phyloP scores from a whole-genome alignment of 37 sponge, comb jelly and placozoan genomes.

The Ephydatia muelleri region DNA sequence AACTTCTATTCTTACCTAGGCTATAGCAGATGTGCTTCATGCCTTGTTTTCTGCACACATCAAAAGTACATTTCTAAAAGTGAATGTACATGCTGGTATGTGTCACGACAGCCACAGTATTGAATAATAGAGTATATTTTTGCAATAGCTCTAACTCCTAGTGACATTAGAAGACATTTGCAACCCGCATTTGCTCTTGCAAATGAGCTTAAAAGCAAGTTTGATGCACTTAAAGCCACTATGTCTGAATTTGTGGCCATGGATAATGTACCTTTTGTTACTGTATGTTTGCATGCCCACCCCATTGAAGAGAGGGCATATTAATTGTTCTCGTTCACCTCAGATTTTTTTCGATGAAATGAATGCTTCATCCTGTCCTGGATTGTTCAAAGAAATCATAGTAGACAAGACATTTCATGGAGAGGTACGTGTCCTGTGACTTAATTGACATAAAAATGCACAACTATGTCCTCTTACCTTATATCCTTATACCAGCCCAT shows the following conservation, averaged over 20 bases:
- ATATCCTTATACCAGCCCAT: conserved; percentile 50
- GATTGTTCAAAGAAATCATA: conserved; percentile 88
- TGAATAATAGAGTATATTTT: background rate
- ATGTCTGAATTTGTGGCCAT: too few species aligned
- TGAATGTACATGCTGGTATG: conserved; percentile 75
- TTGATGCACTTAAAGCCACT: background rate
- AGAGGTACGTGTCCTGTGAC: conserved; percentile 28
- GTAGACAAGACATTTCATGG: conserved; percentile 85
- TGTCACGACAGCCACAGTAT: too few species aligned
- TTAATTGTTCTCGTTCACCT: background rate
- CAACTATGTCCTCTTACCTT: background rate
- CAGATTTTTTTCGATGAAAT: conserved; percentile 92
- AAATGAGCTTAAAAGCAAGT: background rate
- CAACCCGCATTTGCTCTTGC: background rate
- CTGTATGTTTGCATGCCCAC: background rate
- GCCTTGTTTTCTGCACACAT: conserved; percentile 34
- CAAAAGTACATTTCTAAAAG: conserved; percentile 62
- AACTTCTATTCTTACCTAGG: background rate
- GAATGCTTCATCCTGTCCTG: conserved; percentile 85
- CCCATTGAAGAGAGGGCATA: background rate
- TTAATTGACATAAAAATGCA: conserved; percentile 6
- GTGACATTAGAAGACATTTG: background rate
- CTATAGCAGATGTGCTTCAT: conserved; percentile 36
- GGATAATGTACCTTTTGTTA: background rate
- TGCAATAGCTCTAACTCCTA: background rate